Base-by-base conservation (phyloP, 2,888 invertebrate genomes). In the Pteria penguin region DNA sequence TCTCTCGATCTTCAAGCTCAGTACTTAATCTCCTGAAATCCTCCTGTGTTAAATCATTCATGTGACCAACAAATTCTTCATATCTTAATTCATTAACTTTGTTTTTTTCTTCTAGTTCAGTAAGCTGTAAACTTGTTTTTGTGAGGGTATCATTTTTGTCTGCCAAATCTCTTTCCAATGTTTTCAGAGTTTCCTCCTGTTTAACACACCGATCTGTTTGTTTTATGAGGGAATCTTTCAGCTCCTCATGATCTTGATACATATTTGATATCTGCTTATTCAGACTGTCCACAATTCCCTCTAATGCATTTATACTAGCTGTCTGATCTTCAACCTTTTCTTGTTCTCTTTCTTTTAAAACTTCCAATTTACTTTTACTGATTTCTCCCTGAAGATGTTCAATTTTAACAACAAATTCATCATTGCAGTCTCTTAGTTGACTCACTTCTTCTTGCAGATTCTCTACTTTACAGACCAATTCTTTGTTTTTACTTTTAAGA, bases 391-490 rank as follows among this genome's bases (percentile, higher is more conserved):
- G 27, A 18, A 1, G 11, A 14, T 4, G 5, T 26, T 76, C 72
- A 32, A 70, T 29, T 52, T 76, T 36, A n/a, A n/a, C n/a, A n/a
- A n/a, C n/a, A n/a, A n/a, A n/a, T n/a, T n/a, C n/a, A n/a, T n/a
- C n/a, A n/a, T n/a, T n/a, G n/a, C n/a, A n/a, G n/a, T n/a, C n/a
- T n/a, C n/a, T n/a, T n/a, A n/a, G n/a, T n/a, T n/a, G n/a, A n/a
- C n/a, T n/a, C n/a, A n/a, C n/a, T n/a, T n/a, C n/a, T n/a, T n/a
- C n/a, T n/a, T n/a, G n/a, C n/a, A 70, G 55, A n/a, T 78, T 75
- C 4, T 61, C 71, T 4, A 74, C 62, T 36, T 71, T 79, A 18
- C 68, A 68, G 1, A 72, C 71, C 22, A 78, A 72, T 61, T 78
- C 76, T 29, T 70, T 72, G 33, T 71, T 63, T 45, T 65, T 69